A percentile compares a stretch with the other conserved stretches of the same genome.
phyloP scores from a whole-genome alignment of 2,797 vertebrate genomes.

The Enteromius unitaeniatus region DNA sequence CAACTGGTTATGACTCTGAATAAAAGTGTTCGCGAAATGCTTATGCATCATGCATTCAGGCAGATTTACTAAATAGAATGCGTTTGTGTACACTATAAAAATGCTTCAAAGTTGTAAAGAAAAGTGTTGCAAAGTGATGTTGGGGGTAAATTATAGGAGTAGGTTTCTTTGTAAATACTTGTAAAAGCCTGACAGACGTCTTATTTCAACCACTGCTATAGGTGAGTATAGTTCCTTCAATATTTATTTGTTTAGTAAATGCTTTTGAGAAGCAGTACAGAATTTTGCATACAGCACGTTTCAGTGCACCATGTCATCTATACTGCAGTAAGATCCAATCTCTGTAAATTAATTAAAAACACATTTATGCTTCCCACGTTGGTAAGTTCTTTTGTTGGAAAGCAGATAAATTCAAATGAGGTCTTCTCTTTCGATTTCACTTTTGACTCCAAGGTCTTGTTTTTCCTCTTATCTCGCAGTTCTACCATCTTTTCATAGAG shows the following conservation, averaged over 20 bases:
- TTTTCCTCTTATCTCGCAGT: slow-evolving; percentile 28
- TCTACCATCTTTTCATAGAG: slow-evolving; percentile 11
- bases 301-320: background rate
- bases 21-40: background rate
- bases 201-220: background rate
- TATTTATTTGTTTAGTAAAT: background rate
- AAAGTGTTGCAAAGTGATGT: too few relatives aligned
- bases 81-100: background rate
- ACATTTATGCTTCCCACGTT: slow-evolving; percentile 17
- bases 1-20: background rate
- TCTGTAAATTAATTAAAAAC: background rate
- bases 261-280: background rate
- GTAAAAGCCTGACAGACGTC: background rate
- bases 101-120: too few relatives aligned
- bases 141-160: background rate
- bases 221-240: background rate
- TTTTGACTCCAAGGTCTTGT: slow-evolving; percentile 37
- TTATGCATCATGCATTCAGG: background rate
- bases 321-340: slow-evolving; percentile 1
- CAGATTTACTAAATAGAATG: background rate
- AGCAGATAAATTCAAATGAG: slow-evolving; percentile 26
- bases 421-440: slow-evolving; percentile 30
- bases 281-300: background rate
- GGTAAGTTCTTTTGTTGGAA: background rate
- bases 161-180: background rate